A percentile compares a stretch with the other conserved stretches of the same genome.
Evolutionary conservation across 2,797 vertebrate genomes (phyloP).

Genomic region (Craterocephalus amniculus): DNA sequence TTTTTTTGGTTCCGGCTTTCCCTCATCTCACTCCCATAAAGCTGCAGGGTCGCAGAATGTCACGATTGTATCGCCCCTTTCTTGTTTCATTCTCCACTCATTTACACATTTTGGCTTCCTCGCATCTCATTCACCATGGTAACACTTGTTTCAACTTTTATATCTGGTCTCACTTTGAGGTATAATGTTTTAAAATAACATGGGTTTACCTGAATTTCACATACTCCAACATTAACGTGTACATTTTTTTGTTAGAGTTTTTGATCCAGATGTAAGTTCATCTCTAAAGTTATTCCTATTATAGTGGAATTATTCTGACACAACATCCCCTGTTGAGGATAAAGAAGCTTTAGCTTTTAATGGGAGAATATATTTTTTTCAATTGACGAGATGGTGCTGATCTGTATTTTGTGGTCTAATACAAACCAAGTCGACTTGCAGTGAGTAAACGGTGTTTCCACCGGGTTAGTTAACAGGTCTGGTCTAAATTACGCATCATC

Average conservation of each 20-base stretch:
- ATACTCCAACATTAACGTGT: slow-evolving; percentile 12
- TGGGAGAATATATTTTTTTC: slow-evolving; percentile 5
- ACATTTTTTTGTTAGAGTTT: slow-evolving; percentile 14
- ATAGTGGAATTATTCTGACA: slow-evolving; percentile 9
- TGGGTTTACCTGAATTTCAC: slow-evolving; percentile 8
- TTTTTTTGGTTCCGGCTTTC: slow-evolving; percentile 41
- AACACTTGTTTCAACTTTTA: slow-evolving; percentile 47
- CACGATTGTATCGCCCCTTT: slow-evolving; percentile 68
- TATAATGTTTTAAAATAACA: slow-evolving; percentile 6
- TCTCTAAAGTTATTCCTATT: slow-evolving; percentile 4
- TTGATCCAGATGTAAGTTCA: slow-evolving; percentile 19
- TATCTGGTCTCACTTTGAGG: slow-evolving; percentile 31
- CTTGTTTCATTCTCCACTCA: slow-evolving; percentile 56
- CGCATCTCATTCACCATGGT: slow-evolving; percentile 40
- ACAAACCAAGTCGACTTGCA: slow-evolving; percentile 16
- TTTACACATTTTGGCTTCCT: slow-evolving; percentile 57
- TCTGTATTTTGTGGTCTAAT: slow-evolving; percentile 36
- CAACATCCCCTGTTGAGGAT: background rate
- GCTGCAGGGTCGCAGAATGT: slow-evolving; percentile 78
- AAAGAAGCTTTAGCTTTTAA: slow-evolving; percentile 19
- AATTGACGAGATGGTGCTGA: slow-evolving; percentile 16
- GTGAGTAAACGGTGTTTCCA: slow-evolving; percentile 20
- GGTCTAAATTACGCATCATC: slow-evolving; percentile 8
- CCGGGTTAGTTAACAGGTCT: background rate
- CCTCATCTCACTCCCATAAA: slow-evolving; percentile 49